Evolutionary conservation across 1,140 invertebrate genomes (phyloP), one percentile per base, ranked within the genome.

Genomic region (Oryctes rhinoceros): DNA sequence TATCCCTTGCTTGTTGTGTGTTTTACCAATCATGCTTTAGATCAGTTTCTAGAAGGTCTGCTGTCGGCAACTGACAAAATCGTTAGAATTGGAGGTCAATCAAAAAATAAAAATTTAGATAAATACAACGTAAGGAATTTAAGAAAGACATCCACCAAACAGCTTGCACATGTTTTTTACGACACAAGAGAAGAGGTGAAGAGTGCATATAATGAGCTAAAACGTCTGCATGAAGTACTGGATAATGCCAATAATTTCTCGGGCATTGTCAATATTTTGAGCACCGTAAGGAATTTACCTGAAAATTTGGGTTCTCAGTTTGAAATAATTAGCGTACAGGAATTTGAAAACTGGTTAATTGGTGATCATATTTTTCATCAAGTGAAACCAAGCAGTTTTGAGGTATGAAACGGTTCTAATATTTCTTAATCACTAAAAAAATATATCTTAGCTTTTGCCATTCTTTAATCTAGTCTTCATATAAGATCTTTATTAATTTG

Each of bases 1-100:
- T 39, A 74, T 0, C 93, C 94, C 3, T 92, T 97, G 78, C 86
- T 97, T 1, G 89, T 97, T 13, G 91, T 97, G 18, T 96, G 95
- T 84, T 96, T 93, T 82, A 97, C 95, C 0, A 97, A 97, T 86
- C 95, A 97, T 87, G 96, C 96, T 1, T 86, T 97, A 3, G 96
- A 97, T 89, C 95, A 97, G 86, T 97, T 97, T 88, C 86, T 97
- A n/a, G 92, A 95, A 86, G 94, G 92, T 24, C 89, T 95, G 10
- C 84, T 91, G 6, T 79, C 86, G 18, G 86, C 89, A 3, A 93
- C 91, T 2, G 53, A 88, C 0, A 88, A 90, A 24, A 88, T 96
- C 78, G 88, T 95, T 13, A 90, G 96, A 37, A 90, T 97, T 81
- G 96, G 96, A 4, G 91, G 91, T 4, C 91, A 94, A 86, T 93